These are phyloP conservation scores for Polyommatus icarus DNA, from an alignment of 2,888 invertebrate species.

Conservation along the genomic window DNA sequence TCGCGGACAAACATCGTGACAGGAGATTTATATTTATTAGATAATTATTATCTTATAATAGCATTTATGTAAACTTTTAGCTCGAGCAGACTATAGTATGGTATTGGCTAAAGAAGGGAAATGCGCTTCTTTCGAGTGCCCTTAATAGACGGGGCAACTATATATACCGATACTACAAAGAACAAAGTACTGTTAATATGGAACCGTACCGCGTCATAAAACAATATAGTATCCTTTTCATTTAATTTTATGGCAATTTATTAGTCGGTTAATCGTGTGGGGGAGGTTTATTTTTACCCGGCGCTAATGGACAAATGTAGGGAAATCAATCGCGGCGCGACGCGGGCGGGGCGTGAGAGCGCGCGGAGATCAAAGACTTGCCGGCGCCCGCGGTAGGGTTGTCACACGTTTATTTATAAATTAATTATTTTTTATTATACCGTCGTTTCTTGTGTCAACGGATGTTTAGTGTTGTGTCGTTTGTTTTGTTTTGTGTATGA, in stretches of 20 bases:
- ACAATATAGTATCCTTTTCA: slow-evolving; percentile 2
- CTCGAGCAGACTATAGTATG: no score
- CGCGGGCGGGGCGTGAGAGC: slow-evolving; percentile 46
- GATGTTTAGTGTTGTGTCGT: background rate
- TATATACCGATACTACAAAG: no score
- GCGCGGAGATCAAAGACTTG: slow-evolving; percentile 48
- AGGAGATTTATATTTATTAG: no score
- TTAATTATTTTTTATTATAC: slow-evolving; percentile 8
- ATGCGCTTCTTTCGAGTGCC: no score
- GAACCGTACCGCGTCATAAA: background rate
- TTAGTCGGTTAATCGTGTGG: slow-evolving; percentile 24
- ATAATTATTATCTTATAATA: no score
- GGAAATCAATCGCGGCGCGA: slow-evolving; percentile 47
- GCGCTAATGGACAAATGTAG: slow-evolving; percentile 47
- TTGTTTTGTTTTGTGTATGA: background rate
- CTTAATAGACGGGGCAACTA: no score
- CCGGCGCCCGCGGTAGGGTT: slow-evolving; percentile 44
- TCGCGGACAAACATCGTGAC: no score
- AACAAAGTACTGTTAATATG: background rate
- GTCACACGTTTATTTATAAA: slow-evolving; percentile 31
- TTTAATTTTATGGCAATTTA: slow-evolving; percentile 19
- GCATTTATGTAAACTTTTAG: no score
- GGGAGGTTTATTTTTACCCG: slow-evolving; percentile 43
- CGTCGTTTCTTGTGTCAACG: background rate
- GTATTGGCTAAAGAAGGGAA: no score